phyloP scores from a whole-genome alignment of 2,113 vertebrate species.

The Oplegnathus fasciatus region DNA sequence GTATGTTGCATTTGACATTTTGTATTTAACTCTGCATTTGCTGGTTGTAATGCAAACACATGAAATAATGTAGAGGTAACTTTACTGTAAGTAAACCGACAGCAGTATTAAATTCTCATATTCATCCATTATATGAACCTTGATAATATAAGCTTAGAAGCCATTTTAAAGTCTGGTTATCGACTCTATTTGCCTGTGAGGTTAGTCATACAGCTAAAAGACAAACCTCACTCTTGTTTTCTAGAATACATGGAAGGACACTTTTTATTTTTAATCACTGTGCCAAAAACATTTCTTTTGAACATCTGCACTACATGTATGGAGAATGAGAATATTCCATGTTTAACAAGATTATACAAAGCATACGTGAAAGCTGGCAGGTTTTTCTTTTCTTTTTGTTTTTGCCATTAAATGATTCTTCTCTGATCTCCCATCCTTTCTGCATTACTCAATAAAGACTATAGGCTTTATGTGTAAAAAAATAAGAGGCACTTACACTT shows the following conservation, averaged over 20 bases:
- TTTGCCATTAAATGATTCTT: too few relatives aligned
- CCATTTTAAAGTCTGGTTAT: not conserved
- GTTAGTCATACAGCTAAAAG: not conserved
- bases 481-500: not conserved
- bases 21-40: not conserved
- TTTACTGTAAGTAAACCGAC: not conserved
- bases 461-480: not conserved
- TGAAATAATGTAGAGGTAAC: not conserved
- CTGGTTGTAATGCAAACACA: not conserved
- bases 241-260: not conserved
- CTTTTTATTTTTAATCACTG: not conserved
- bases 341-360: not conserved
- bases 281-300: not conserved
- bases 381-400: not conserved
- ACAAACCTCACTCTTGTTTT: not conserved
- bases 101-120: not conserved
- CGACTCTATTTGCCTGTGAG: not conserved
- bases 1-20: not conserved
- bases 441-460: not conserved
- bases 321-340: not conserved
- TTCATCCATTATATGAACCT: not conserved
- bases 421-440: not conserved
- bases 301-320: not conserved
- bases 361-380: too few relatives aligned
- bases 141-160: not conserved